Evolutionary conservation across 2,888 invertebrate genomes (phyloP), one percentile per base, ranked within the genome.

Genomic region (Nomada lathburiana): DNA sequence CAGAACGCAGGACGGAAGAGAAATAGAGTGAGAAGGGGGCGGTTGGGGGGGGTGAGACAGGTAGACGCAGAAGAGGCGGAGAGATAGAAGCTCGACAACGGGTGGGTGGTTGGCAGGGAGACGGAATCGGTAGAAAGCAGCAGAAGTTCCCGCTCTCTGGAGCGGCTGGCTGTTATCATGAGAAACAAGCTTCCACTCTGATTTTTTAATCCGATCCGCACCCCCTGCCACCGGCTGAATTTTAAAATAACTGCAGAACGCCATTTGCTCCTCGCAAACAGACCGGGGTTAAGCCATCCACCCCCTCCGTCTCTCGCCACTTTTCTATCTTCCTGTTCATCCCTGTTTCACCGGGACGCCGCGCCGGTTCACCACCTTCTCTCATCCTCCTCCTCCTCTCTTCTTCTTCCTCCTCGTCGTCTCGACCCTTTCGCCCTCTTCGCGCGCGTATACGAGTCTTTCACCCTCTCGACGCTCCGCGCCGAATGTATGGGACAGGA

Each of bases 221-320:
- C 90, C 88, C 90, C 91, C 88, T 82, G 87, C 88, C 89, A 88
- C 92, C 86, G 86, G 89, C 89, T 92, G 94, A 93, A 94, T 94
- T 94, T 94, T 94, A 94, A 94, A 94, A 94, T 94, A 94, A 94
- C 94, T 94, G 93, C 93, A 92, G 93, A 94, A 94, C 94, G 94
- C 94, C 94, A 94, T 94, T 94, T 94, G 94, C 93, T 93, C 93
- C 93, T 93, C 92, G 92, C 93, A 94, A 94, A 94, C 94, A 94
- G 93, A 92, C 89, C 86, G 86, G 90, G 90, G 91, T 91, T 92
- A 92, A 92, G 92, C 92, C 88, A 85, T 86, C 82, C 90, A 85
- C 87, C 76, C 72, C 53, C n/a, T 42, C 55, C 52, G 26, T 79
- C 80, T 81, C 81, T 82, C 74, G 73, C 82, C 84, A 73, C 81